Conservation (phyloP, 2,888 invertebrate genomes). For the Plusia festucae region DNA sequence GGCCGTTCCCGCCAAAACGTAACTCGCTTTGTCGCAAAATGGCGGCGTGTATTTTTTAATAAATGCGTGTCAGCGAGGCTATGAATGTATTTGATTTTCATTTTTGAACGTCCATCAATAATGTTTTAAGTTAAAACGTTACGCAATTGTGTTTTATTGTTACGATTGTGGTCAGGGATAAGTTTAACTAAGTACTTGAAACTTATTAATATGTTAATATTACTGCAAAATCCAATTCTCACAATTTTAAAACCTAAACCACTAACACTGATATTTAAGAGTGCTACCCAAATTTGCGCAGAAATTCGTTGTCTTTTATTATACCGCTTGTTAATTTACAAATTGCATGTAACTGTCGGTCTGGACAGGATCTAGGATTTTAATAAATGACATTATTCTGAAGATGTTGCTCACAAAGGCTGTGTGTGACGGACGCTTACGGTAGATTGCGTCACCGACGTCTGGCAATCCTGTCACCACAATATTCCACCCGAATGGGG, state of each 20-base stretch:
- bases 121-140: constrained; percentile 34
- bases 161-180: background rate
- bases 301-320: background rate
- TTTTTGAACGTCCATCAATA: constrained; percentile 41
- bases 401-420: background rate
- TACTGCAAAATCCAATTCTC: too few species aligned
- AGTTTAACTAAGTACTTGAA: background rate
- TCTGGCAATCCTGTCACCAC: background rate
- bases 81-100: constrained; percentile 45
- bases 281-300: too few species aligned
- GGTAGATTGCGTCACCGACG: constrained; percentile 1
- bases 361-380: background rate
- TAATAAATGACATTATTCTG: background rate
- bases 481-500: background rate
- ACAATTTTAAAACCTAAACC: too few species aligned
- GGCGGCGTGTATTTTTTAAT: constrained; percentile 57
- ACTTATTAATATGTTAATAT: background rate
- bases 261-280: background rate
- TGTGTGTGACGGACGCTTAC: constrained; percentile 1
- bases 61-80: constrained; percentile 53
- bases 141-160: constrained; percentile 10
- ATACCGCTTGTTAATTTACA: background rate
- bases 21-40: constrained; percentile 68
- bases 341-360: background rate
- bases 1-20: constrained; percentile 70